Conservation (phyloP, 2,113 vertebrate genomes). For the Neolamprologus variostigma region DNA sequence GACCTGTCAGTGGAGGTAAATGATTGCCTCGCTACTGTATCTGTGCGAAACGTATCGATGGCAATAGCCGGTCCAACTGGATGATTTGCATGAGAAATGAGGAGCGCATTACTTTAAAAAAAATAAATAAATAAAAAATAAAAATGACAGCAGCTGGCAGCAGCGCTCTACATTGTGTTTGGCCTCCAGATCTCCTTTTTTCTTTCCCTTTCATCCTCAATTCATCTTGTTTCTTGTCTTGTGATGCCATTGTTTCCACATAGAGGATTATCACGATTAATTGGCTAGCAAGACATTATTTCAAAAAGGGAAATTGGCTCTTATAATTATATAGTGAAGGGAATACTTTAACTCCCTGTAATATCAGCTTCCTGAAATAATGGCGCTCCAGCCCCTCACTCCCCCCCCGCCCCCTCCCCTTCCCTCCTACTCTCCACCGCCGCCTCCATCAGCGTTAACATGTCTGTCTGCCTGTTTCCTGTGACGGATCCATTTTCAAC, state of each 20-base stretch:
- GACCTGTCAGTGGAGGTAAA: conserved; percentile 52
- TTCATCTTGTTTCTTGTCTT: conserved; percentile 34
- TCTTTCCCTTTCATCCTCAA: background rate
- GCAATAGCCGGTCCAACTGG: conserved; percentile 28
- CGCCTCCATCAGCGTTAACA: conserved; percentile 31
- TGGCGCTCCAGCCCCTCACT: conserved; percentile 41
- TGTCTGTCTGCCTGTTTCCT: conserved; percentile 64
- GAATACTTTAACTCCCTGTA: conserved; percentile 73
- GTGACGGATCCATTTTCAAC: conserved; percentile 69
- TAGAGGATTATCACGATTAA: conserved; percentile 72
- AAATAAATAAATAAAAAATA: background rate
- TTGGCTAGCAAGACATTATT: conserved; percentile 71
- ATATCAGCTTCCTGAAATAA: conserved; percentile 71
- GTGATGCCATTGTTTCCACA: conserved; percentile 51
- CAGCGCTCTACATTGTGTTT: background rate
- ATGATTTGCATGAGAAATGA: conserved; percentile 45
- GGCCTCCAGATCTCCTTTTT: background rate
- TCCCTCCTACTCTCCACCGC: background rate
- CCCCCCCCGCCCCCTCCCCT: background rate
- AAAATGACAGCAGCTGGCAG: conserved; percentile 18
- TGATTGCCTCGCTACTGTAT: conserved; percentile 53
- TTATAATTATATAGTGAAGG: conserved; percentile 73
- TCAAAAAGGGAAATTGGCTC: conserved; percentile 74
- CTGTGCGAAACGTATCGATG: conserved; percentile 43
- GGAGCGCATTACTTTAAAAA: background rate